Evolutionary conservation across 2,113 vertebrate genomes (phyloP), one percentile per base, ranked within the genome.

Genomic region (Chiloscyllium plagiosum): DNA sequence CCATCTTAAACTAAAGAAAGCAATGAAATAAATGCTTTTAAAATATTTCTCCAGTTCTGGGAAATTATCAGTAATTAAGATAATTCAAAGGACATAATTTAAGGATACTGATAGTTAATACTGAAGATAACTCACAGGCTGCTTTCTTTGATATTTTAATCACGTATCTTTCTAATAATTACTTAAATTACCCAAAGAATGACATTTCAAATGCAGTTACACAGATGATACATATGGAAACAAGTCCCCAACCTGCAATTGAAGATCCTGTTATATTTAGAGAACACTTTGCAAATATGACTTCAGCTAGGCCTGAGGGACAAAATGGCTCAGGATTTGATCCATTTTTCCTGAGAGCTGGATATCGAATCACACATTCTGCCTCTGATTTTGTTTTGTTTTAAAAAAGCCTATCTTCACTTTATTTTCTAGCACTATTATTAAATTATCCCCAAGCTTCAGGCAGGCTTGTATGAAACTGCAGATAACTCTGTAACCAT

Each of bases 1-100:
- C 69, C 22, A 33, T 22, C 42, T 72, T 33, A 72, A 24, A 76
- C 12, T 15, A 70, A 72, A 70, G 10, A 94, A 69, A 94, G 20
- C 66, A 69, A 94, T 20, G 52, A 95, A 72, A 95, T 76, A 72
- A 95, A 33, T 72, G 69, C 68, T 70, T 37, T 95, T 95, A 52
- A 72, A 95, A 95, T 76, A 95, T 52, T 76, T 95, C 22, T 95
- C 42, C 68, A 95, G 37, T 17, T 95, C 47, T 72, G 68, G 42
- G 42, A 52, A 95, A 72, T 95, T 95, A 95, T 47, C n/a, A 95
- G 29, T 72, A 95, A 72, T 52, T 72, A 5, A 95, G 50, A 15
- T 42, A 20, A 50, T 72, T 42, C 68, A 26, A 13, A 50, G 42
- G 72, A 94, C 70, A 95, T 72, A 10, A 95, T 95, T 72, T 72